Percentiles rank a stretch among this genome's conserved stretches.
These are phyloP conservation scores for Tragelaphus eurycerus DNA, from an alignment of 2,797 vertebrate genomes.

Conservation along the genomic window DNA sequence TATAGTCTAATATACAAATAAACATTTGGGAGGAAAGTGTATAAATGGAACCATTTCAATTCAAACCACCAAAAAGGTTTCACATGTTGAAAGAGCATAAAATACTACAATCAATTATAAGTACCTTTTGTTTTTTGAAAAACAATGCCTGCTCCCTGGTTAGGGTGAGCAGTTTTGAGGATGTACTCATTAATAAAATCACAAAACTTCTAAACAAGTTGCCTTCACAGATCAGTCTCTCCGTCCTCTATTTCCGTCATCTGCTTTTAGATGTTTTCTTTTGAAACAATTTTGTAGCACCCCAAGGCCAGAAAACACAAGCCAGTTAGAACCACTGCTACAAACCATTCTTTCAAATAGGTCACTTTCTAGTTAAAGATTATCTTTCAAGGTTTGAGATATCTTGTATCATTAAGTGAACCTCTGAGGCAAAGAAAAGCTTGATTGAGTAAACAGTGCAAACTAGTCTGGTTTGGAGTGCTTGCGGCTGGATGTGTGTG, in stretches of 20 bases:
- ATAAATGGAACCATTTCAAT: not conserved
- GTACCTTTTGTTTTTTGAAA: not conserved
- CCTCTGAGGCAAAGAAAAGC: conserved; percentile 42
- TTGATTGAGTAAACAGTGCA: not conserved
- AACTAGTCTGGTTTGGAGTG: not conserved
- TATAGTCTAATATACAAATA: not conserved
- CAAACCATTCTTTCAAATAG: conserved; percentile 76
- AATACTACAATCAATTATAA: not conserved
- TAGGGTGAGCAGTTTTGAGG: conserved; percentile 31
- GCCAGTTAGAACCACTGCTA: conserved; percentile 48
- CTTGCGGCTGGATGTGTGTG: not conserved
- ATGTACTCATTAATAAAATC: conserved; percentile 56
- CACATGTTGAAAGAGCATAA: not conserved
- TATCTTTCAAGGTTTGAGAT: conserved; percentile 78
- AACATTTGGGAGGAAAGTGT: not conserved
- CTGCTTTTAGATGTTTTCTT: conserved; percentile 41
- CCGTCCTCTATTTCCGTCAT: not conserved
- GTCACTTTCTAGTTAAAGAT: conserved; percentile 84
- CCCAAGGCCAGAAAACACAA: conserved; percentile 64
- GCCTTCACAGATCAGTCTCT: conserved; percentile 48
- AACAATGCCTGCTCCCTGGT: not conserved
- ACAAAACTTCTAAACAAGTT: conserved; percentile 53
- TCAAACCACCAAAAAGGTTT: not conserved
- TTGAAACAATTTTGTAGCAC: not conserved
- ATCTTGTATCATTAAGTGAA: conserved; percentile 6